A percentile compares a stretch with the other conserved stretches of the same genome.
Evolutionary conservation across 2,888 invertebrate genomes (phyloP).

Genomic region (Eristalinus aeneus): DNA sequence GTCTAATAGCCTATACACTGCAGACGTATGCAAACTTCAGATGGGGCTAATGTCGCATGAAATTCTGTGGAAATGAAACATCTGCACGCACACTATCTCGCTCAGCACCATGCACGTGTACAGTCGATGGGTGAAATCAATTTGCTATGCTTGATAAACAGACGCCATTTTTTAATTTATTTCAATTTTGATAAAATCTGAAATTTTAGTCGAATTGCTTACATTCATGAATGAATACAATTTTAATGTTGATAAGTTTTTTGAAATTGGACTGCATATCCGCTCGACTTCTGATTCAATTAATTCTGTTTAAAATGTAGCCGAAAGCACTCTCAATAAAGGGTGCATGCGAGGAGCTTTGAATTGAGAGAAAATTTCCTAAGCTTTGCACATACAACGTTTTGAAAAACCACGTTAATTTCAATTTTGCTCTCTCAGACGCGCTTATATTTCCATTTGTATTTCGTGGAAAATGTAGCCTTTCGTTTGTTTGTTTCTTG

Average conservation of each 20-base stretch:
- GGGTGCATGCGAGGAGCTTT: no score
- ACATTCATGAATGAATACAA: not conserved
- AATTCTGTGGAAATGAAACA: not conserved
- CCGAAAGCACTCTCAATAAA: no score
- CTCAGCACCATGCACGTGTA: not conserved
- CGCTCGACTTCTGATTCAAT: not conserved
- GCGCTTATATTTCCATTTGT: no score
- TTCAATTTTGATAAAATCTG: not conserved
- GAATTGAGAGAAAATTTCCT: no score
- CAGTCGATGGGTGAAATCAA: not conserved
- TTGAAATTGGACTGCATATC: not conserved
- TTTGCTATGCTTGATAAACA: not conserved
- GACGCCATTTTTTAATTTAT: not conserved
- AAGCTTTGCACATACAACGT: no score
- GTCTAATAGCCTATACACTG: not conserved
- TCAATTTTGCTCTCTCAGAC: no score
- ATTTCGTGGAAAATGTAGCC: no score
- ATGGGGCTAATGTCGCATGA: not conserved
- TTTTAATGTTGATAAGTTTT: not conserved
- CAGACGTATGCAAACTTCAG: not conserved
- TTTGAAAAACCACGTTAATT: no score
- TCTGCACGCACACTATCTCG: not conserved
- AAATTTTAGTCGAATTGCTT: not conserved
- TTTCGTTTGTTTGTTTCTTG: no score
- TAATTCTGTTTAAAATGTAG: no score